A percentile compares a stretch with the other conserved stretches of the same genome.
Evolutionary conservation across 2,888 invertebrate genomes (phyloP).

Genomic region (Keiferia lycopersicella): DNA sequence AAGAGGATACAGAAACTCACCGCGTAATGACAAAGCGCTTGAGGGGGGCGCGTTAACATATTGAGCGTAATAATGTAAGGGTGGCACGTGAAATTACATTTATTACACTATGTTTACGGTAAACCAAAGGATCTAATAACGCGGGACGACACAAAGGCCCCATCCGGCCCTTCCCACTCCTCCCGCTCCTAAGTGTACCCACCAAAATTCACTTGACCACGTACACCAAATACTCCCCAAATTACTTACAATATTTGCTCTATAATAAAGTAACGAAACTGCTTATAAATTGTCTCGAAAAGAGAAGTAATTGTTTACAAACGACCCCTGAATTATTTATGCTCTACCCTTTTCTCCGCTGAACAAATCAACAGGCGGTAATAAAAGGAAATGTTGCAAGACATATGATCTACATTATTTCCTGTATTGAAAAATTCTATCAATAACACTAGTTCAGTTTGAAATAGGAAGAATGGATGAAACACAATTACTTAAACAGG

Average conservation of each 20-base stretch:
- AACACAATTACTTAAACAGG: conserved; percentile 77
- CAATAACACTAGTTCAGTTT: conserved; percentile 51
- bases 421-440: conserved; percentile 44
- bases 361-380: conserved; percentile 22
- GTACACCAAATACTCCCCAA: neutral
- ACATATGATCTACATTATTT: conserved; percentile 28
- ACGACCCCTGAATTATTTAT: conserved; percentile 16
- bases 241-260: neutral
- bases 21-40: conserved; percentile 14
- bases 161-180: conserved; percentile 23
- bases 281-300: conserved; percentile 17
- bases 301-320: conserved; percentile 19
- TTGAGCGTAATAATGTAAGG: conserved; percentile 22
- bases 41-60: conserved; percentile 15
- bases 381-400: conserved; percentile 13
- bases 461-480: conserved; percentile 64
- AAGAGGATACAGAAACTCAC: neutral
- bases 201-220: conserved; percentile 9
- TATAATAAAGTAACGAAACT: conserved; percentile 16
- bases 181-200: conserved; percentile 4
- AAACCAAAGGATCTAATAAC: conserved; percentile 32
- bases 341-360: conserved; percentile 11
- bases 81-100: conserved; percentile 26
- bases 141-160: conserved; percentile 30
- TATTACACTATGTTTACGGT: conserved; percentile 30